Percentiles rank a stretch among this genome's conserved stretches.
phyloP scores from a whole-genome alignment of 2,888 invertebrate species.

The Ectobius pallidus region DNA sequence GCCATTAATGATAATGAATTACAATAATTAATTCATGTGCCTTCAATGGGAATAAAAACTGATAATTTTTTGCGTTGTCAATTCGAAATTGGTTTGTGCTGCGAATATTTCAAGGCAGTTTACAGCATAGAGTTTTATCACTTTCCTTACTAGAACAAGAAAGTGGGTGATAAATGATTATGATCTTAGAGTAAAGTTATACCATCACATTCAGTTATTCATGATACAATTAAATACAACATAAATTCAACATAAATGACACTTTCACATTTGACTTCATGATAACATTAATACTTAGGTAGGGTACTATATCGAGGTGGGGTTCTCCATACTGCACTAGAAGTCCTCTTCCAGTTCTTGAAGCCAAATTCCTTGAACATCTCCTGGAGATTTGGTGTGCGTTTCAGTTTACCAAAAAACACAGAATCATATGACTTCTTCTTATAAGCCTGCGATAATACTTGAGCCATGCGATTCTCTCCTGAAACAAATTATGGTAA shows the following conservation, averaged over 20 bases:
- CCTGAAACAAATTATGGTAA: not conserved
- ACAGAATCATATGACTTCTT: not conserved
- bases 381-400: slow-evolving; percentile 67
- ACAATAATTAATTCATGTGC: too few relatives aligned
- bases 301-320: slow-evolving; percentile 69
- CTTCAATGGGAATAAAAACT: too few relatives aligned
- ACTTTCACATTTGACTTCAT: not conserved
- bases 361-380: slow-evolving; percentile 73
- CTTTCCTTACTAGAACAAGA: too few relatives aligned
- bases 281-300: slow-evolving; percentile 44
- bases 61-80: too few relatives aligned
- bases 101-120: too few relatives aligned
- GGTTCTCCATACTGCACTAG: slow-evolving; percentile 76
- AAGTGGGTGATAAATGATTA: too few relatives aligned
- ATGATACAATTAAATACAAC: not conserved
- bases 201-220: too few relatives aligned
- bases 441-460: not conserved
- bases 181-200: too few relatives aligned
- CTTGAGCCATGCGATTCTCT: not conserved
- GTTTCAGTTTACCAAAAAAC: not conserved
- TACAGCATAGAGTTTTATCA: too few relatives aligned
- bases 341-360: slow-evolving; percentile 69
- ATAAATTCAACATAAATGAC: not conserved
- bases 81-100: too few relatives aligned
- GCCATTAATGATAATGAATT: too few relatives aligned